Evolutionary conservation across 2,113 vertebrate genomes (phyloP).

Genomic region (Tenebrosternarchus preto): DNA sequence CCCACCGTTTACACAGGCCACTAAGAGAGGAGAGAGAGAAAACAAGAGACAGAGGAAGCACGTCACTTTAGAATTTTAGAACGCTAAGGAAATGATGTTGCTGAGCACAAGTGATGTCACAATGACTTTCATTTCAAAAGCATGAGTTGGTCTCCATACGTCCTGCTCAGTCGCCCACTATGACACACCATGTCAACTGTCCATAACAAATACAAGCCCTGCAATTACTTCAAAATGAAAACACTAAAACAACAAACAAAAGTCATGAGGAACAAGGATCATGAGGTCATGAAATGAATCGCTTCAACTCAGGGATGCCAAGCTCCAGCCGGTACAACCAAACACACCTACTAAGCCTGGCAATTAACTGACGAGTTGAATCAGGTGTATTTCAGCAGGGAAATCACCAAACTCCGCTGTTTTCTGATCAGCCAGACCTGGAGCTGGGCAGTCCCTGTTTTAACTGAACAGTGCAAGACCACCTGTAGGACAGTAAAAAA

Average conservation of each 20-base stretch:
- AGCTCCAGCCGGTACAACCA: too few species aligned
- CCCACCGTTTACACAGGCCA: constrained; percentile 48
- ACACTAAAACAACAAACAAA: background rate
- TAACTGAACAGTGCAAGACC: background rate
- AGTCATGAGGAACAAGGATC: too few species aligned
- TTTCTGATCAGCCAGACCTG: background rate
- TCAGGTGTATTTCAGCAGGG: background rate
- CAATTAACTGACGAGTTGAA: too few species aligned
- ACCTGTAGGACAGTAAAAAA: background rate
- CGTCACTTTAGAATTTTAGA: background rate
- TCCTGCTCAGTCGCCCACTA: too few species aligned
- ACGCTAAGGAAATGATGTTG: background rate
- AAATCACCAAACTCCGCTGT: background rate
- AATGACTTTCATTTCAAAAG: background rate
- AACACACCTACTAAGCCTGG: too few species aligned
- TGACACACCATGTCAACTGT: too few species aligned
- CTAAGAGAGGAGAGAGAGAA: constrained; percentile 9
- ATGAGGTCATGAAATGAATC: too few species aligned
- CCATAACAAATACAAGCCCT: background rate
- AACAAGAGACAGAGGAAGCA: background rate
- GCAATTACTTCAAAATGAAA: background rate
- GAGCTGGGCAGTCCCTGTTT: background rate
- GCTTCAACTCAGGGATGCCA: too few species aligned
- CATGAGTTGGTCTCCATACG: too few species aligned
- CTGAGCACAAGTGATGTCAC: background rate